Percentiles rank a stretch among this genome's conserved stretches.
These are phyloP conservation scores for Cheilosia vulpina DNA, from an alignment of 2,888 invertebrate genomes.

Conservation along the genomic window DNA sequence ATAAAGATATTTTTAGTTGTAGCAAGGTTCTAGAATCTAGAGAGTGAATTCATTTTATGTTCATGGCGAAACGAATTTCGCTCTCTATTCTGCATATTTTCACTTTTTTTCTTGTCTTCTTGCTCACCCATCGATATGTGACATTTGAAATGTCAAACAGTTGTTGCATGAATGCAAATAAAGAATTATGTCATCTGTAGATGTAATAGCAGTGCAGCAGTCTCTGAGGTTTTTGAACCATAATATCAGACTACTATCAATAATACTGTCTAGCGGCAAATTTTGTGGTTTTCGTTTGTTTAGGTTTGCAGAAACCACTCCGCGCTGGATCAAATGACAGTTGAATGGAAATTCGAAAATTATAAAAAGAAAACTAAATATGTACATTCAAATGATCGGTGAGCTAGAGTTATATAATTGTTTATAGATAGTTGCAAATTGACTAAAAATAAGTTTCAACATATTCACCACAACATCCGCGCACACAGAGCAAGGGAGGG, in stretches of 20 bases:
- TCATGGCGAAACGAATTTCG: constrained; percentile 23
- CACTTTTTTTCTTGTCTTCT: constrained; percentile 26
- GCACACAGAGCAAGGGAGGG: constrained; percentile 3
- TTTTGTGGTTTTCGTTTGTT: constrained; percentile 70
- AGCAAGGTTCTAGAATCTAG: constrained; percentile 27
- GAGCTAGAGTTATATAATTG: constrained; percentile 62
- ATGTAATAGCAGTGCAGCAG: constrained; percentile 45
- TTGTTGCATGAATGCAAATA: constrained; percentile 42
- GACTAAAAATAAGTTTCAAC: constrained; percentile 30
- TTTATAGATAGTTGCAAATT: constrained; percentile 28
- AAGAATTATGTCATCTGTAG: constrained; percentile 67
- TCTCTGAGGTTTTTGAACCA: constrained; percentile 71
- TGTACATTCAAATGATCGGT: constrained; percentile 26
- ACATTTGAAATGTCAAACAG: constrained; percentile 63
- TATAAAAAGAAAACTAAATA: neutral
- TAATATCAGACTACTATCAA: constrained; percentile 56
- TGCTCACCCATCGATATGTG: neutral
- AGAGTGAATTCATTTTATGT: constrained; percentile 3
- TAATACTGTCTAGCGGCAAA: constrained; percentile 70
- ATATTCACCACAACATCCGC: constrained; percentile 52
- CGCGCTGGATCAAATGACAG: constrained; percentile 66
- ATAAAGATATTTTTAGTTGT: constrained; percentile 42
- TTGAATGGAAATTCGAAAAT: constrained; percentile 50
- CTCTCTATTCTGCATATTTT: constrained; percentile 40
- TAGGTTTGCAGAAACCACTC: constrained; percentile 61